These are phyloP conservation scores for Aplocera efformata DNA, from an alignment of 2,888 invertebrate genomes.

Conservation along the genomic window DNA sequence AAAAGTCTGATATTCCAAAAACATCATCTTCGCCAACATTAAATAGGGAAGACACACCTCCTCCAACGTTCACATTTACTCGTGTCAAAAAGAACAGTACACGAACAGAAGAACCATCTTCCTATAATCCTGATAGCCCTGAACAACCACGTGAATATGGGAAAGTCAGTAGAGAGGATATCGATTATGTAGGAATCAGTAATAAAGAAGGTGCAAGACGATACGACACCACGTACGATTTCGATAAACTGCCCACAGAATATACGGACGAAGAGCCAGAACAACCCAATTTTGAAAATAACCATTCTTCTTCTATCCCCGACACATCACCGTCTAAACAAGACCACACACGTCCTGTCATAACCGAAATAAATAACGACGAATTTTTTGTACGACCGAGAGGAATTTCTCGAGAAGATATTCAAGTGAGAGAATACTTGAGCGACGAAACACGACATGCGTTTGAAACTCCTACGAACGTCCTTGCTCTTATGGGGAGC, in stretches of 20 bases:
- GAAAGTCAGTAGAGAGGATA: conserved; percentile 52
- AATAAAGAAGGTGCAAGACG: conserved; percentile 60
- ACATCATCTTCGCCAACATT: conserved; percentile 77
- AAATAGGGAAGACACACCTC: conserved; percentile 80
- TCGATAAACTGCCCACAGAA: conserved; percentile 78
- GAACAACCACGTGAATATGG: conserved; percentile 73
- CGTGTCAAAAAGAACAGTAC: conserved; percentile 75
- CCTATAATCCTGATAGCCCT: conserved; percentile 63
- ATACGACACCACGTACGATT: conserved; percentile 70
- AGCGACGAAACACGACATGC: conserved; percentile 90
- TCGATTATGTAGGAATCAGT: conserved; percentile 43
- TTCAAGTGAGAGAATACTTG: conserved; percentile 88
- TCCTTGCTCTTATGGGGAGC: conserved; percentile 82
- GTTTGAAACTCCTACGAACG: conserved; percentile 84
- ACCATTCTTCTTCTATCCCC: conserved; percentile 48
- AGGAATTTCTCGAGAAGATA: conserved; percentile 90
- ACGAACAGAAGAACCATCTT: conserved; percentile 67
- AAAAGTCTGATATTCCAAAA: conserved; percentile 63
- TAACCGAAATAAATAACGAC: conserved; percentile 93
- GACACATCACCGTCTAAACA: conserved; percentile 63
- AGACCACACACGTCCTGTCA: conserved; percentile 80
- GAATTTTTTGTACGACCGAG: conserved; percentile 92
- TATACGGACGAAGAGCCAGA: conserved; percentile 76
- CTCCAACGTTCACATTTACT: conserved; percentile 83
- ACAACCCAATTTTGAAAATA: conserved; percentile 37